Evolutionary conservation across 2,888 invertebrate species (phyloP).

Genomic region (Ennomos erosarius): DNA sequence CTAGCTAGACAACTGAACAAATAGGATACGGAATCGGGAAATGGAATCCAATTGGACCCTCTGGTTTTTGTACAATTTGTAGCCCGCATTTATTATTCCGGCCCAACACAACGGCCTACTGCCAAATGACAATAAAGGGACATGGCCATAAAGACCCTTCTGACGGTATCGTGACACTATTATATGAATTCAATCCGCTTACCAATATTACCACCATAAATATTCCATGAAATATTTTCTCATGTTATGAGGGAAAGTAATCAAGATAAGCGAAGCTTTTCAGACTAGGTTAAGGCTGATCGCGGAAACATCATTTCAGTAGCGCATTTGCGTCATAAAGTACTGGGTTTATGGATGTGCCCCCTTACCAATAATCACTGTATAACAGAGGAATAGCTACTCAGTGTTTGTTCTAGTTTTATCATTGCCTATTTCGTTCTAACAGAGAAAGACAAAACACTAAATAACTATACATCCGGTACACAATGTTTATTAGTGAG

Average conservation of each 20-base stretch:
- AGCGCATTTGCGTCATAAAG: background rate
- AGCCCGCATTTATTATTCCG: slow-evolving; percentile 21
- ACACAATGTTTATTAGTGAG: too few species aligned
- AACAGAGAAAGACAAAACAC: too few species aligned
- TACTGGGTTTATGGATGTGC: background rate
- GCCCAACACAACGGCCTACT: slow-evolving; percentile 17
- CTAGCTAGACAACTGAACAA: background rate
- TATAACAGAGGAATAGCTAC: too few species aligned
- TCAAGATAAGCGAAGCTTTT: slow-evolving; percentile 32
- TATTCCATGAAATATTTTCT: slow-evolving; percentile 26
- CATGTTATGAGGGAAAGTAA: slow-evolving; percentile 23
- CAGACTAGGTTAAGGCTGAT: slow-evolving; percentile 33
- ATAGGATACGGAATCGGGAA: background rate
- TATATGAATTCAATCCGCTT: slow-evolving; percentile 47
- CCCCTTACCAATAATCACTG: too few species aligned
- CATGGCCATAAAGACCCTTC: slow-evolving; percentile 21
- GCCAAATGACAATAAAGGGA: slow-evolving; percentile 19
- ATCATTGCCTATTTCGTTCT: too few species aligned
- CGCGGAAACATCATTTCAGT: slow-evolving; percentile 16
- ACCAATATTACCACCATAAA: slow-evolving; percentile 31
- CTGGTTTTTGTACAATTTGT: slow-evolving; percentile 10
- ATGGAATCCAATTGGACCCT: slow-evolving; percentile 4
- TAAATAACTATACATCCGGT: too few species aligned
- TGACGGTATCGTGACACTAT: slow-evolving; percentile 48
- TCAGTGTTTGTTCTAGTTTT: too few species aligned